phyloP scores from a whole-genome alignment of 2,888 invertebrate species.

The Thereva unica region DNA sequence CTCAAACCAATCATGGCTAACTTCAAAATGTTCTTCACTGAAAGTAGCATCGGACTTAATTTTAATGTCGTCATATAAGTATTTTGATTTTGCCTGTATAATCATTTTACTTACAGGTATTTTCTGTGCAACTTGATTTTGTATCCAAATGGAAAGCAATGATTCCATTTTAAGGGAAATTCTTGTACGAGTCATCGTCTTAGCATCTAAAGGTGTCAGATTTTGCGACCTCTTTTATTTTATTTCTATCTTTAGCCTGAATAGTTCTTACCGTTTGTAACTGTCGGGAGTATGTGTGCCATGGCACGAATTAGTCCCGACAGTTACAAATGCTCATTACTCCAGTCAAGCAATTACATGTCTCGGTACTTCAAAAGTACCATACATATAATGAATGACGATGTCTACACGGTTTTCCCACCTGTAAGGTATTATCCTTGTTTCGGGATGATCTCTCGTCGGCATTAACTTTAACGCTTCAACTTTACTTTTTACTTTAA shows the following conservation, averaged over 20 bases:
- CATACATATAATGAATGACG: too few species aligned
- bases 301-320: too few species aligned
- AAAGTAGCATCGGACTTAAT: constrained; percentile 35
- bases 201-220: constrained; percentile 43
- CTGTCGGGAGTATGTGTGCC: too few species aligned
- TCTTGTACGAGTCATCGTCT: constrained; percentile 42
- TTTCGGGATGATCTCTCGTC: too few species aligned
- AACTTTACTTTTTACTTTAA: too few species aligned
- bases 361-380: too few species aligned
- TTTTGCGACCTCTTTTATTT: constrained; percentile 44
- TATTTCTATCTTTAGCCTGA: background rate
- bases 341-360: too few species aligned
- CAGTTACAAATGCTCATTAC: too few species aligned
- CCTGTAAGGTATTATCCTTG: too few species aligned
- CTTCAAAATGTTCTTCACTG: constrained; percentile 42
- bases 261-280: too few species aligned
- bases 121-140: constrained; percentile 39
- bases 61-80: constrained; percentile 42
- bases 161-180: constrained; percentile 42
- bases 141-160: constrained; percentile 35
- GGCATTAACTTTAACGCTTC: too few species aligned
- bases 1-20: constrained; percentile 44
- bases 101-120: constrained; percentile 44
- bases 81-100: constrained; percentile 45
- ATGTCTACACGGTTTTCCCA: too few species aligned